Base-by-base conservation (phyloP, 2,113 vertebrate genomes). In the Nesoenas mayeri region DNA sequence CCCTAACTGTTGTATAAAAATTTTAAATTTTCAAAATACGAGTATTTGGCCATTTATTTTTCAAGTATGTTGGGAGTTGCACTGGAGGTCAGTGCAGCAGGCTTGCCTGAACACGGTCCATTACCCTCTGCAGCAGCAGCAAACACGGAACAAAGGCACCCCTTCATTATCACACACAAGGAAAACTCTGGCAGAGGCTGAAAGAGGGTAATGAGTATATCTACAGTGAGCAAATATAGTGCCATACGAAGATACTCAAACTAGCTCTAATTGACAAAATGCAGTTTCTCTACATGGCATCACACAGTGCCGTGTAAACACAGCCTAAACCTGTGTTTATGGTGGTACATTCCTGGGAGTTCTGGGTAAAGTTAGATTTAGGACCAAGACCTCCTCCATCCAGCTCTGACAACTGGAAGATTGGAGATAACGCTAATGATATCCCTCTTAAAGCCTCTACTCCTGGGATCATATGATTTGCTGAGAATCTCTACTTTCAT, bases 401-500 rank as follows among this genome's bases (percentile, higher is more conserved):
- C 54, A 88, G 31, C 40, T 91, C 54, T 54, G 53, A 89, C 58
- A 89, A 91, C 16, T 47, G 38, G 38, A 96, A 96, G 81, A 95
- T 24, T 44, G 67, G 85, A 87, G 78, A 51, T 65, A 95, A 72
- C 1, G 6, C 54, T 85, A 85, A 85, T 87, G 74, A 82, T 53
- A 94, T 50, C 26, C 50, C n/a, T 79, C 85, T 95, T 96, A 95
- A 89, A 96, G 73, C 50, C 58, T 28, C 81, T 72, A 24, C 94
- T 96, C 85, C 47, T 89, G 95, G 94, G 95, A 96, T 91, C 71
- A 7, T 70, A 61, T 22, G 74, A 97, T 93, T 93, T 94, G 84
- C 94, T 91, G 84, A 96, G 93, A 95, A 96, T 72, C 58, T 95
- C 80, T 82, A 82, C 84, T 88, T 85, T 97, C 94, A 85, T 96